These are phyloP conservation scores for Laspeyria flexula DNA, from an alignment of 2,888 invertebrate genomes.

Conservation along the genomic window DNA sequence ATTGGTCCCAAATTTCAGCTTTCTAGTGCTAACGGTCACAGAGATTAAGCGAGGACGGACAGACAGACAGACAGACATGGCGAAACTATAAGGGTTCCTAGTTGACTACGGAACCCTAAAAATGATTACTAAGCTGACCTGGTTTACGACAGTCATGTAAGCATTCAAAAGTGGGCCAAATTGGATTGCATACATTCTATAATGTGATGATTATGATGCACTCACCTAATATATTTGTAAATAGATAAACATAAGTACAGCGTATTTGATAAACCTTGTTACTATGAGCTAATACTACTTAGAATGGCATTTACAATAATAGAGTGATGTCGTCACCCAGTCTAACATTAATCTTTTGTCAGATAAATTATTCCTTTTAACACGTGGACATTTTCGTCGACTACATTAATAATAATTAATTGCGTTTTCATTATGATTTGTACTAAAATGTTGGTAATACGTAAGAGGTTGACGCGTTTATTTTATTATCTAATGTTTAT, in stretches of 20 bases:
- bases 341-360: slow-evolving; percentile 46
- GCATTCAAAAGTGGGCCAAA: slow-evolving; percentile 74
- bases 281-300: slow-evolving; percentile 42
- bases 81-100: too few relatives aligned
- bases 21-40: too few relatives aligned
- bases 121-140: slow-evolving; percentile 78
- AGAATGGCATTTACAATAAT: slow-evolving; percentile 47
- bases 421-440: background rate
- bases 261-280: slow-evolving; percentile 25
- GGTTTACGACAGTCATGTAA: slow-evolving; percentile 71
- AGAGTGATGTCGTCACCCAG: slow-evolving; percentile 45
- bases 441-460: slow-evolving; percentile 11
- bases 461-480: slow-evolving; percentile 9
- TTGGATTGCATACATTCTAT: slow-evolving; percentile 52
- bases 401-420: slow-evolving; percentile 14
- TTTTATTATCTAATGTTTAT: slow-evolving; percentile 11
- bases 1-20: too few relatives aligned
- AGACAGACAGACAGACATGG: too few relatives aligned
- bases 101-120: too few relatives aligned
- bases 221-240: slow-evolving; percentile 38
- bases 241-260: slow-evolving; percentile 16
- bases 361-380: slow-evolving; percentile 24
- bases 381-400: slow-evolving; percentile 26
- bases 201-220: slow-evolving; percentile 43
- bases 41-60: too few relatives aligned